Base-by-base conservation (phyloP, 2,888 invertebrate species). In the Tenthredo amoena region DNA sequence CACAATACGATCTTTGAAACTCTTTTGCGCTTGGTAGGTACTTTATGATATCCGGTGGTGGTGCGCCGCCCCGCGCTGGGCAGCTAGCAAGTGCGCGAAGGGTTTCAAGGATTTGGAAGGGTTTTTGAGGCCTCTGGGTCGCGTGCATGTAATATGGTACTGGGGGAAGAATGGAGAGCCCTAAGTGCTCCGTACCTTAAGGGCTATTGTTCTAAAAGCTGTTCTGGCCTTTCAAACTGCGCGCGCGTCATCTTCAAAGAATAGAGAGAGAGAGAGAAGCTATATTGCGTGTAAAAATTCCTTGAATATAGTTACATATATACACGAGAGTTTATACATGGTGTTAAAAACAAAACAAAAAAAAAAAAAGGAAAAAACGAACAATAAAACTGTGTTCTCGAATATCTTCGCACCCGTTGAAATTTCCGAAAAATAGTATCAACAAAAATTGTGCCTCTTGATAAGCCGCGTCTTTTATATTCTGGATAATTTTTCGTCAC, bases 151-250 rank as follows among this genome's bases (percentile, higher is more conserved):
- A 77, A 76, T 55, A 85, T 85, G 84, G 85, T 86, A 88, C 89
- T 88, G 87, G 87, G 87, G 89, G 87, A 85, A 90, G 90, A 90
- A 90, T 90, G 88, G 90, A 87, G 87, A 79, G 77, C 47, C 72
- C 40, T 87, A 89, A 88, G 88, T 86, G 88, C 90, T 90, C 84
- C 86, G 87, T 87, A 72, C 83, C 82, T 87, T 31, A 87, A 89
- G 90, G 88, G 87, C 89, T 88, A 90, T 90, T 90, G 90, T 90
- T 89, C 88, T 88, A 90, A 89, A 89, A 89, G 88, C 85, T 88
- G 87, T 84, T 86, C 87, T 84, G 83, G 86, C 85, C 86, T 86
- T 84, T 88, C 83, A 86, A 87, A 86, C 74, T 31, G 82, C 86
- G 26, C 71, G 71, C 15, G 82, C 62, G 40, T 21, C 55, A 71